A percentile compares a stretch with the other conserved stretches of the same genome.
Conservation (phyloP, 2,797 vertebrate genomes). For the Gallinago solitaria region DNA sequence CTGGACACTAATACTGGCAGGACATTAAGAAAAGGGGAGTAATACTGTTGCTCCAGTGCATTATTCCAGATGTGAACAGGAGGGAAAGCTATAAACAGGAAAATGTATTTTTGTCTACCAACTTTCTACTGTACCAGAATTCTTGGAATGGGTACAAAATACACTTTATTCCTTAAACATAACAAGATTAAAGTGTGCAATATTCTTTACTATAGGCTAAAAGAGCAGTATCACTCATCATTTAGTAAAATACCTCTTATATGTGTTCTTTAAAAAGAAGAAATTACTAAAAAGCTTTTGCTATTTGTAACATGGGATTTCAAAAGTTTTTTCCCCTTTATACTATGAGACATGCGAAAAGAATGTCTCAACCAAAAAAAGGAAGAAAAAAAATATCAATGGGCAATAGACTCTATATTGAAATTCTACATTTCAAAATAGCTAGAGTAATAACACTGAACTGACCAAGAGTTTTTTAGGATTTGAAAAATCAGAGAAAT, state of each 20-base stretch:
- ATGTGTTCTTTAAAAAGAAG: neutral
- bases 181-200: neutral
- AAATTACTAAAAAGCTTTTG: neutral
- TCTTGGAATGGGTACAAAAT: constrained; percentile 5
- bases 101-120: constrained; percentile 50
- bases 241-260: neutral
- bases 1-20: constrained; percentile 56
- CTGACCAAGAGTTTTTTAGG: neutral
- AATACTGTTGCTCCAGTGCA: constrained; percentile 13
- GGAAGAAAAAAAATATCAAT: neutral
- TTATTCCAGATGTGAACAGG: constrained; percentile 66
- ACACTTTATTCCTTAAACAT: neutral
- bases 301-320: constrained; percentile 5
- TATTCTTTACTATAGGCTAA: neutral
- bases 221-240: neutral
- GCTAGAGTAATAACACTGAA: neutral
- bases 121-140: neutral
- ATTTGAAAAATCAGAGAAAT: neutral
- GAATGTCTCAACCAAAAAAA: neutral
- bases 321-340: neutral
- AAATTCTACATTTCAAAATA: constrained; percentile 5
- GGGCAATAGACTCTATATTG: neutral
- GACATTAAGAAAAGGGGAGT: constrained; percentile 58
- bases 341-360: constrained; percentile 19
- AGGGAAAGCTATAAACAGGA: constrained; percentile 60